Percentiles rank a stretch among this genome's conserved stretches.
Evolutionary conservation across 1,140 invertebrate genomes (phyloP).

Genomic region (Drosophila kikkawai): DNA sequence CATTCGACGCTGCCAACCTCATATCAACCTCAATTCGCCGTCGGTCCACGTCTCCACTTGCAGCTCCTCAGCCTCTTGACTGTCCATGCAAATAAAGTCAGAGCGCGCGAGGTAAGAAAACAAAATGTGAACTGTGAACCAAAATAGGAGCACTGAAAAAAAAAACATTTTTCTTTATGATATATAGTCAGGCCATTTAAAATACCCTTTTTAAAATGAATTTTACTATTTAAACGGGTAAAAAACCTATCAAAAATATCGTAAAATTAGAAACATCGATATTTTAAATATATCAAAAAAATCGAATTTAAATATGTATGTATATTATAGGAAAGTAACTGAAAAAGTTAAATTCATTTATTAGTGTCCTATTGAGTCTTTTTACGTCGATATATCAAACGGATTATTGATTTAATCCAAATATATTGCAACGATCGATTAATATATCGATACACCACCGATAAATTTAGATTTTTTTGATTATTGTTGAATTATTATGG

Average conservation of each 20-base stretch:
- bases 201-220: no score
- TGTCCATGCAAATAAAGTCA: slow-evolving; percentile 77
- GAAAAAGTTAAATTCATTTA: not conserved
- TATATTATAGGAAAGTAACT: not conserved
- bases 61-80: slow-evolving; percentile 26
- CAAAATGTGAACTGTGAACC: slow-evolving; percentile 66
- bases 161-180: not conserved
- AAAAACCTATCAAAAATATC: not conserved
- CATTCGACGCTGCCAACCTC: slow-evolving; percentile 51
- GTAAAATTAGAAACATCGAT: not conserved
- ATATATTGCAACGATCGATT: not conserved
- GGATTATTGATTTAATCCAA: not conserved
- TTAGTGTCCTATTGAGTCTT: not conserved
- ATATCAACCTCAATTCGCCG: slow-evolving; percentile 76
- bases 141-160: slow-evolving; percentile 4
- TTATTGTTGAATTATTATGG: not conserved
- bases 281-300: not conserved
- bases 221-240: no score
- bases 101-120: slow-evolving; percentile 72
- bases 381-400: not conserved
- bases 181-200: not conserved
- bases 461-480: not conserved
- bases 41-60: slow-evolving; percentile 29
- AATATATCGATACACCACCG: not conserved
- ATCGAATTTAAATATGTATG: no score